These are phyloP conservation scores for Megamerina dolium DNA, from an alignment of 2,888 invertebrate species.

Conservation along the genomic window DNA sequence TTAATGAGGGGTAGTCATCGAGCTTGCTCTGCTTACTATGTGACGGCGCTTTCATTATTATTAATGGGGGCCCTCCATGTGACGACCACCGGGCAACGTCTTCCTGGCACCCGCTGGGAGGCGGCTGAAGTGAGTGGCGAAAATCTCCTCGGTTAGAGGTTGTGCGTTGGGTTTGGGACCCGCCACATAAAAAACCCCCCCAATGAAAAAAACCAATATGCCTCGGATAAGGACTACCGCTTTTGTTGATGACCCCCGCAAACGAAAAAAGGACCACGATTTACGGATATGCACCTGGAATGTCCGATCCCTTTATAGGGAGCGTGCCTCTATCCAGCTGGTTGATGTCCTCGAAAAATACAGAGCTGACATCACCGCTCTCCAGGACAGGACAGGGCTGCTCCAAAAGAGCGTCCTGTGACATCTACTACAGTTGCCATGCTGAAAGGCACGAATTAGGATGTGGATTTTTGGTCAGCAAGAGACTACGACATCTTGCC, in stretches of 20 bases:
- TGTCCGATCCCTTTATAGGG: too few relatives aligned
- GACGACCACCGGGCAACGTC: neutral
- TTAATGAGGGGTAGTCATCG: too few relatives aligned
- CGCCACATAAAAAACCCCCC: neutral
- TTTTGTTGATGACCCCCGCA: neutral
- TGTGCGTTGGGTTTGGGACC: neutral
- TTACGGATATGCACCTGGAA: too few relatives aligned
- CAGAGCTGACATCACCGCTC: neutral
- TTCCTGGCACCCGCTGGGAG: neutral
- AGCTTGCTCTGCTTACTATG: too few relatives aligned
- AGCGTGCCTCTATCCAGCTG: too few relatives aligned
- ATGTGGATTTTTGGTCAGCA: neutral
- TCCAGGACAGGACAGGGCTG: neutral
- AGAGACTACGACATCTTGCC: constrained; percentile 1
- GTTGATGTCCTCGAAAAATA: too few relatives aligned
- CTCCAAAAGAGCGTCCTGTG: neutral
- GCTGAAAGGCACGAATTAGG: neutral
- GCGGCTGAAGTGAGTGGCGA: neutral
- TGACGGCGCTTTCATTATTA: too few relatives aligned
- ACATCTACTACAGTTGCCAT: constrained; percentile 3
- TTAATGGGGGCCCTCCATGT: too few relatives aligned
- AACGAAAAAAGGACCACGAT: too few relatives aligned
- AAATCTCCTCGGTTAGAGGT: neutral
- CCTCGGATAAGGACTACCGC: neutral
- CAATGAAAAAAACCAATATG: neutral